Conservation (phyloP, 2,888 invertebrate genomes). For the Metacarcinus magister region DNA sequence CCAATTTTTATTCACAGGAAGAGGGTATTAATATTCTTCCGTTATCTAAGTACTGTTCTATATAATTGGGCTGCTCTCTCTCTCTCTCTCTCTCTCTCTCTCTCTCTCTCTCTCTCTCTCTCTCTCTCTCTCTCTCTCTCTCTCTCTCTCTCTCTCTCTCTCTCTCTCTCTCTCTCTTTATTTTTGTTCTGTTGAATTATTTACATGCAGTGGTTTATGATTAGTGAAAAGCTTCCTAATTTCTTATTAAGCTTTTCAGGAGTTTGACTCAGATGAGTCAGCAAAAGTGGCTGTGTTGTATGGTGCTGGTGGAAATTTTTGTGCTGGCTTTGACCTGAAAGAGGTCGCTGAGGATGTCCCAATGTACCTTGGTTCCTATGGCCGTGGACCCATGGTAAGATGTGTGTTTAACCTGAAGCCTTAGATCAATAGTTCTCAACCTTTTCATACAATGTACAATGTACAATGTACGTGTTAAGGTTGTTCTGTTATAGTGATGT, state of each 20-base stretch:
- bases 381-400: conserved; percentile 86
- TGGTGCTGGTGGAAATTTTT: conserved; percentile 97
- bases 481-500: too few species aligned
- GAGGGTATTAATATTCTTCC: too few species aligned
- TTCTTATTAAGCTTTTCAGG: conserved; percentile 87
- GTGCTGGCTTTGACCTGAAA: conserved; percentile 94
- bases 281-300: conserved; percentile 91
- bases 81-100: conserved; percentile 33
- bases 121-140: conserved; percentile 37
- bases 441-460: background rate
- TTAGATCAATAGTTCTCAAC: background rate
- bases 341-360: conserved; percentile 87
- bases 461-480: too few species aligned
- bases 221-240: background rate
- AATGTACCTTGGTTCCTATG: conserved; percentile 61
- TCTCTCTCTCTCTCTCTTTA: background rate
- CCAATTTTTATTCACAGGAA: too few species aligned
- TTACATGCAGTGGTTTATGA: background rate
- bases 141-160: conserved; percentile 34
- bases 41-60: too few species aligned
- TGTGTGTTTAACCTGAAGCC: background rate
- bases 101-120: conserved; percentile 33
- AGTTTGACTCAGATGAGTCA: conserved; percentile 91
- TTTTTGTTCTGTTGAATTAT: background rate
- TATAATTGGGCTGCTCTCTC: background rate